phyloP scores from a whole-genome alignment of 2,888 invertebrate species.

The Omphaloscelis lunosa region DNA sequence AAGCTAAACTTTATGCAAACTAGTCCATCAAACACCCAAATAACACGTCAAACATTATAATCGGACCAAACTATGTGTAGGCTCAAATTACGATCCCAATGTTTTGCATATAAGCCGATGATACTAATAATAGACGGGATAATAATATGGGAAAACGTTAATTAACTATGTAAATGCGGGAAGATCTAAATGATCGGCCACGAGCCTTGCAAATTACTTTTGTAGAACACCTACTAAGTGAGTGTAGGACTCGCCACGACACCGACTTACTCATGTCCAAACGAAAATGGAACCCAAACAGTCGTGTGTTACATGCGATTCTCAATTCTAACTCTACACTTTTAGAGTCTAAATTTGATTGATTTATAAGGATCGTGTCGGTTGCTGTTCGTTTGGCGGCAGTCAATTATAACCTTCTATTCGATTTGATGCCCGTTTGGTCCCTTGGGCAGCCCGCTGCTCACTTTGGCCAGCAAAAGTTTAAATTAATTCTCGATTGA shows the following conservation, averaged over 20 bases:
- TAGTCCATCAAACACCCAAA: constrained; percentile 37
- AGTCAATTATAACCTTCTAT: constrained; percentile 89
- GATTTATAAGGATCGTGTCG: constrained; percentile 72
- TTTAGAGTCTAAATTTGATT: constrained; percentile 80
- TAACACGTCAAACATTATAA: constrained; percentile 47
- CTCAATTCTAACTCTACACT: constrained; percentile 61
- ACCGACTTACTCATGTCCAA: constrained; percentile 70
- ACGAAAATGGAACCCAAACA: constrained; percentile 71
- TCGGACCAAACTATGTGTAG: constrained; percentile 39
- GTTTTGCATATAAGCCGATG: constrained; percentile 55
- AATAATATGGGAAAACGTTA: constrained; percentile 79
- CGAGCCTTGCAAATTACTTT: constrained; percentile 83
- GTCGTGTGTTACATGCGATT: constrained; percentile 51
- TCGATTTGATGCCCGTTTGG: constrained; percentile 87
- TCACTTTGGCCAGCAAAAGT: constrained; percentile 88
- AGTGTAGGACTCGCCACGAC: constrained; percentile 80
- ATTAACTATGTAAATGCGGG: constrained; percentile 82
- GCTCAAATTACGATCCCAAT: constrained; percentile 40
- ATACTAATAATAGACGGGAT: constrained; percentile 65
- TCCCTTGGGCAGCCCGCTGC: constrained; percentile 84
- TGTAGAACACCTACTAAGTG: constrained; percentile 83
- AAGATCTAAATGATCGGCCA: constrained; percentile 82
- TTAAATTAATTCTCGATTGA: constrained; percentile 90
- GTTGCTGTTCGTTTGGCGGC: constrained; percentile 81
- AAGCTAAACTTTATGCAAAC: constrained; percentile 23